Conservation (phyloP, 2,888 invertebrate genomes). For the Pomacea canaliculata region DNA sequence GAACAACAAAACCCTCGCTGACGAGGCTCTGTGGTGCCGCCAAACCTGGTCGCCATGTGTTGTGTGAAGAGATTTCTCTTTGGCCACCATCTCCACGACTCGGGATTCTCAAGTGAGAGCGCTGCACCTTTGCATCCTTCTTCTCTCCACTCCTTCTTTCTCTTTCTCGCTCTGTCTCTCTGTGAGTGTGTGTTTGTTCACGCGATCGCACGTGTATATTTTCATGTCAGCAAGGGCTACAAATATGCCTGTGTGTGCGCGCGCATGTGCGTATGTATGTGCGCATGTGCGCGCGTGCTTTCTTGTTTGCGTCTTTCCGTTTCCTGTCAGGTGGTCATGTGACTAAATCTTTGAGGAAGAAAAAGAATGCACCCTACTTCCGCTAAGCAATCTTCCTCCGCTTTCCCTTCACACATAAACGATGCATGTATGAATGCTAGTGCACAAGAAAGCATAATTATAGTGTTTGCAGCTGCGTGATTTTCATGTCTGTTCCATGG, state of each 20-base stretch:
- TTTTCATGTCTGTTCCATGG: background rate
- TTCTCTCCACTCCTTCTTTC: background rate
- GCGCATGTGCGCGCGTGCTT: background rate
- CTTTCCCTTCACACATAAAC: too few species aligned
- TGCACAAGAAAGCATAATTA: background rate
- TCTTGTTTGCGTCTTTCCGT: too few species aligned
- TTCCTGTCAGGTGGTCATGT: background rate
- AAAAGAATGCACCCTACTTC: too few species aligned
- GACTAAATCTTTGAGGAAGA: too few species aligned
- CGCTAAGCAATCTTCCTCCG: too few species aligned
- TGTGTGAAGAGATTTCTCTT: background rate
- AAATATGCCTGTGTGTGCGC: slow-evolving; percentile 2
- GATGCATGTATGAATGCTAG: background rate
- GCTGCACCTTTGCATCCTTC: background rate
- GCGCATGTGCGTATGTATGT: background rate
- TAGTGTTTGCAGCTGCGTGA: background rate
- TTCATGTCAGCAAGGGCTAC: background rate
- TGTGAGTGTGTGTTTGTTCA: slow-evolving; percentile 2
- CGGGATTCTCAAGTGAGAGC: too few species aligned
- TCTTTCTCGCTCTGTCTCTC: slow-evolving; percentile 11
- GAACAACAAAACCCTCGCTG: slow-evolving; percentile 10
- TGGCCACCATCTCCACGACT: too few species aligned
- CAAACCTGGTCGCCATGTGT: slow-evolving; percentile 4
- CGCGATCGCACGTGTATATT: background rate
- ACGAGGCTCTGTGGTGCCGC: slow-evolving; percentile 1